Evolutionary conservation across 2,888 invertebrate species (phyloP), one percentile per base, ranked within the genome.

Genomic region (Acanthococcus lagerstroemiae): DNA sequence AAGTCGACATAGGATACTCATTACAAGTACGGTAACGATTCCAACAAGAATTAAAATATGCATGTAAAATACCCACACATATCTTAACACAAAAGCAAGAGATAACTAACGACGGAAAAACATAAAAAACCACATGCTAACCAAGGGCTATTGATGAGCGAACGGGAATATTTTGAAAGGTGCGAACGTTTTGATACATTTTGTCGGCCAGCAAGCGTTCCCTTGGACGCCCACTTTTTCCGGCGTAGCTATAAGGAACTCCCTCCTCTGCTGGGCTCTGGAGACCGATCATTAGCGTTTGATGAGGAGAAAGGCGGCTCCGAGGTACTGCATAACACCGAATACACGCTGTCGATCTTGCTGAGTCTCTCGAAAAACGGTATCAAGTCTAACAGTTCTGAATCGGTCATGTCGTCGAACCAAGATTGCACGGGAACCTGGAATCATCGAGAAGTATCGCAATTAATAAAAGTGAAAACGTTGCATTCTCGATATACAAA

Each of bases 341-440:
- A 89, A 81, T 94, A 96, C 72, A 97, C 95, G 82, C 93, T 93
- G 79, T 96, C 95, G 76, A 93, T 92, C 81, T 88, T 91, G 80
- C 94, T 91, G 73, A 99, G 82, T 78, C 91, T 90, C 80, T 99
- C 97, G 79, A 99, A 93, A 79, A 96, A 91, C 73, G 97, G 97
- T 78, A 99, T 90, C 77, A 99, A 82, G 81, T 99, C 96, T 75
- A 94, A 82, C 71, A 99, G 84, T 80, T 99, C 97, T 69, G 91
- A 89, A 80, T 99, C 99, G 75, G 88, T 87, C 85, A 92, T 91
- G 80, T 99, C 99, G 80, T 99, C 97, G 80, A 99, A 99, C 99
- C 99, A 99, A 71, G 96, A 96, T 76, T 93, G 91, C 72, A 99
- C 96, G 76, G 97, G 95, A 78, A 99, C 95, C 90, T 90, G 77